Evolutionary conservation across 2,888 invertebrate species (phyloP).

Genomic region (Trypoxylon attenuatum): DNA sequence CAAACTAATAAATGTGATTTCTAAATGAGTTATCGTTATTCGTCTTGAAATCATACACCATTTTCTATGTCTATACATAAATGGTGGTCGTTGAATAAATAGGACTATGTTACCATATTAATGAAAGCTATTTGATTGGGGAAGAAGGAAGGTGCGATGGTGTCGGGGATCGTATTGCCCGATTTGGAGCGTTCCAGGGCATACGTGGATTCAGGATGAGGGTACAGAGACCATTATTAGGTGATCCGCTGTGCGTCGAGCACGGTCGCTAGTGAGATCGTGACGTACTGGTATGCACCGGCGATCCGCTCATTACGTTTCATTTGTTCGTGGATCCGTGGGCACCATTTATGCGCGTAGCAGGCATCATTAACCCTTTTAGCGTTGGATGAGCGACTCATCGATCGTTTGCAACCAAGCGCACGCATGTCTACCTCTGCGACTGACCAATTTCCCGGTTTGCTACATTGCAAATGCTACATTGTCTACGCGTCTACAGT

Average conservation of each 20-base stretch:
- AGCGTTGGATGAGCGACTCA: constrained; percentile 49
- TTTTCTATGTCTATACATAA: too few relatives aligned
- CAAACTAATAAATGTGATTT: too few relatives aligned
- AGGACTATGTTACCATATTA: too few relatives aligned
- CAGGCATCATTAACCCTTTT: constrained; percentile 59
- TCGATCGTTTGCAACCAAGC: constrained; percentile 45
- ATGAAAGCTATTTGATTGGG: constrained; percentile 6
- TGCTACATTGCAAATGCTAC: too few relatives aligned
- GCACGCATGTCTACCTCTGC: constrained; percentile 14
- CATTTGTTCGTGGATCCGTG: constrained; percentile 51
- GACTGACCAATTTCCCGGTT: too few relatives aligned
- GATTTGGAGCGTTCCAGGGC: constrained; percentile 45
- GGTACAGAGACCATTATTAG: constrained; percentile 34
- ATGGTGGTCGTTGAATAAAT: too few relatives aligned
- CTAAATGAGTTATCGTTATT: too few relatives aligned
- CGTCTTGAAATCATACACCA: too few relatives aligned
- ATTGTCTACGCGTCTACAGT: too few relatives aligned
- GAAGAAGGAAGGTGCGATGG: not conserved
- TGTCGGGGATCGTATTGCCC: constrained; percentile 50
- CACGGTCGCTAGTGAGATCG: constrained; percentile 26
- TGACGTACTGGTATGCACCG: constrained; percentile 39
- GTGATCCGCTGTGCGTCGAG: too few relatives aligned
- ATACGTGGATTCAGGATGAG: constrained; percentile 16
- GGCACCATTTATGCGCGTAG: constrained; percentile 55
- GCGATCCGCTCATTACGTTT: constrained; percentile 57